phyloP scores from a whole-genome alignment of 2,888 invertebrate genomes.

The Axea sp. region DNA sequence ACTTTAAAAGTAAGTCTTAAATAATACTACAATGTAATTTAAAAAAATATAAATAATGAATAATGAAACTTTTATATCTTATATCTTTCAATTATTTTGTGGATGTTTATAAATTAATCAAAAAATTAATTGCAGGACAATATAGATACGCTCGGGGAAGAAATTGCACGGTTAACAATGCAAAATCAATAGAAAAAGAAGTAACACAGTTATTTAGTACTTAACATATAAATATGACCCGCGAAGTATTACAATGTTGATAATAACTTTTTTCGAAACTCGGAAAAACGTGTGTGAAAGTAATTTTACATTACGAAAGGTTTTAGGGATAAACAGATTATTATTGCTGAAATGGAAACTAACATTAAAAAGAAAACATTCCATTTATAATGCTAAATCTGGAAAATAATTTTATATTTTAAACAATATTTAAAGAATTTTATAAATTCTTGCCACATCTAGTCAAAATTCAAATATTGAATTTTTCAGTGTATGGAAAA shows the following conservation, averaged over 20 bases:
- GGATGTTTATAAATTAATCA: conserved; percentile 10
- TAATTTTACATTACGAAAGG: background rate
- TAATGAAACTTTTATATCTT: too few relatives aligned
- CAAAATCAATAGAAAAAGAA: conserved; percentile 72
- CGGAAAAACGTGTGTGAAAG: too few relatives aligned
- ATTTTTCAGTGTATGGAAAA: background rate
- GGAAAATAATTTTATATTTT: background rate
- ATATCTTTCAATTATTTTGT: too few relatives aligned
- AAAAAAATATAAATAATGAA: background rate
- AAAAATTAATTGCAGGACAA: conserved; percentile 83
- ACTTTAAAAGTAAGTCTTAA: conserved; percentile 86
- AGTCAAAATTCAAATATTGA: conserved; percentile 40
- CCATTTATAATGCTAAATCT: conserved; percentile 6
- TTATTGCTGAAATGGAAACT: conserved; percentile 4
- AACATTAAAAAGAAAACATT: conserved; percentile 1
- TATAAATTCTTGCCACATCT: conserved; percentile 47
- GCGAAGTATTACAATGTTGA: conserved; percentile 19
- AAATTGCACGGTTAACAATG: conserved; percentile 85
- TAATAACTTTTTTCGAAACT: too few relatives aligned
- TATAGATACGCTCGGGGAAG: conserved; percentile 88
- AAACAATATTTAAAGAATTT: conserved; percentile 3
- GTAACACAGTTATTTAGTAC: conserved; percentile 35
- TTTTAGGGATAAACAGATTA: background rate
- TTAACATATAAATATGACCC: conserved; percentile 26
- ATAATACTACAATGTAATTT: background rate